A percentile compares a stretch with the other conserved stretches of the same genome.
These are phyloP conservation scores for Synergus japonicus DNA, from an alignment of 2,888 invertebrate species.

Conservation along the genomic window DNA sequence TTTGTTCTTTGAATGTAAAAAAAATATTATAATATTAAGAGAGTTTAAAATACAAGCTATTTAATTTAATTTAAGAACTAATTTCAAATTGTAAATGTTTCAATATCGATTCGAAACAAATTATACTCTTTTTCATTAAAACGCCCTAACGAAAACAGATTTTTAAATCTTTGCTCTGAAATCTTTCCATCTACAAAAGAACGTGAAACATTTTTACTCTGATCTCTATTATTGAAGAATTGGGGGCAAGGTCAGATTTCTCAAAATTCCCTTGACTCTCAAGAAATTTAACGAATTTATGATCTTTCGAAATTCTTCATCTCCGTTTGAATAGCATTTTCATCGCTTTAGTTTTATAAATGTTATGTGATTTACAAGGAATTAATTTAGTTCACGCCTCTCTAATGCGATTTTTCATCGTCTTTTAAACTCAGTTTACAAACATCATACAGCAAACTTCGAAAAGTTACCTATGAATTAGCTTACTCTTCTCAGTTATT, in stretches of 20 bases:
- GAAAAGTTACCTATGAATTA: slow-evolving; percentile 24
- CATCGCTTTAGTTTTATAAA: neutral
- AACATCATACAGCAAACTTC: slow-evolving; percentile 7
- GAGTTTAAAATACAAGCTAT: too few species aligned
- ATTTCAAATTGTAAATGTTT: neutral
- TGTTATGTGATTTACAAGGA: neutral
- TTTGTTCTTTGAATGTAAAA: neutral
- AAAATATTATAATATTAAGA: too few species aligned
- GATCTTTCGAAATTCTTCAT: neutral
- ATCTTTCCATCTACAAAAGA: neutral
- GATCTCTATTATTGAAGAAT: slow-evolving; percentile 19
- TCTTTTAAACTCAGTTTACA: neutral
- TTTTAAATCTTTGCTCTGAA: neutral
- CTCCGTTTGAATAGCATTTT: neutral
- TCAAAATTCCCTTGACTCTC: slow-evolving; percentile 25
- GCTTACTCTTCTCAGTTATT: slow-evolving; percentile 17
- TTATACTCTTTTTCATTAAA: neutral
- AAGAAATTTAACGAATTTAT: slow-evolving; percentile 7
- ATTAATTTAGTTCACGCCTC: neutral
- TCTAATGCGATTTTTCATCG: neutral
- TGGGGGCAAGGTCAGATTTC: slow-evolving; percentile 4
- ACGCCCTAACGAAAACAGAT: neutral
- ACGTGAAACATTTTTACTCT: neutral
- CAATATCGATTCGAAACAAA: neutral
- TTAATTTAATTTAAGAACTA: too few species aligned